Evolutionary conservation across 2,888 invertebrate genomes (phyloP), one percentile per base, ranked within the genome.

Genomic region (Sisyra nigra): DNA sequence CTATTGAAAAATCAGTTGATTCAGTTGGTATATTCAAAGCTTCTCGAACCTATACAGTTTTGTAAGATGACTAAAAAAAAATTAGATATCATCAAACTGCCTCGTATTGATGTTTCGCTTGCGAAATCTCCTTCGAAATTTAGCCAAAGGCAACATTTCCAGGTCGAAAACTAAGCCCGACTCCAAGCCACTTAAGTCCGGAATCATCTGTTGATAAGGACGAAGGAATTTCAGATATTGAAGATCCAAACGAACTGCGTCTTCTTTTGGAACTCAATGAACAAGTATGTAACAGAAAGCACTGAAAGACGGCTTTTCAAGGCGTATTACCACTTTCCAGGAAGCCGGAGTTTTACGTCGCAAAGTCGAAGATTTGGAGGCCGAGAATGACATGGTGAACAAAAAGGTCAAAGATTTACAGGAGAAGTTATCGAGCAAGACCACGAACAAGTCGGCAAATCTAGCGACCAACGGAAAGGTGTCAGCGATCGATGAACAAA

Each of bases 191-290:
- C 56, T 67, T 78, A 44, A 69, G 74, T 13, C 74, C 77, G 51
- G 76, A 78, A 53, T 71, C 72, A 37, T 60, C 67, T 37, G 70
- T 74, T 48, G 80, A 80, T 54, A 81, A 80, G 55, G 77, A 80
- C 55, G 80, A 80, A 56, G 76, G 78, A 42, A 76, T 76, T 48
- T 77, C 80, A 7, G 82, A 80, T 54, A 76, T 81, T 55, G 88
- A 88, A 52, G 85, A 87, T 62, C 77, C 81, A 10, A 76, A 83
- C 14, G 89, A 92, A 60, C 63, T 91, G 45, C 77, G 86, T 54
- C 69, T 92, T 33, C 76, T 91, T 50, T 66, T 93, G 41, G 92
- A 92, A 61, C 69, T 91, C 39, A 84, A 85, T 57, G 91, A 92
- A 62, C 87, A 88, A 68, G 75, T 73, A 60, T 45, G 18, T 13